phyloP scores from a whole-genome alignment of 2,888 invertebrate species.

The Salpingus planirostris region DNA sequence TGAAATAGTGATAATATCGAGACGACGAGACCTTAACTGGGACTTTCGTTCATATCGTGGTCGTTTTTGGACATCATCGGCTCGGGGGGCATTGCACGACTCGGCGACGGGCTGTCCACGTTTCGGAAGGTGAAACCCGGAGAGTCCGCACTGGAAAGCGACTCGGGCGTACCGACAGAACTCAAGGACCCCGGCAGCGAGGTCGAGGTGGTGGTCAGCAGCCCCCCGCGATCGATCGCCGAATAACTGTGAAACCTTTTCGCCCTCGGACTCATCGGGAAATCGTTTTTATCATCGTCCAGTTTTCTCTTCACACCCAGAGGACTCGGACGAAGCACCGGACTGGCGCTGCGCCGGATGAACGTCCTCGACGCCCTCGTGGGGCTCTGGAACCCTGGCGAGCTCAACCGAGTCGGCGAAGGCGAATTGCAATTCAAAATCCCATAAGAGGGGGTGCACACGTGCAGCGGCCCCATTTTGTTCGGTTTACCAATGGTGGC shows the following conservation, averaged over 20 bases:
- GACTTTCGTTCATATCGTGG: constrained; percentile 40
- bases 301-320: constrained; percentile 63
- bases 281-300: constrained; percentile 45
- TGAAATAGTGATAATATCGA: neutral
- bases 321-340: constrained; percentile 72
- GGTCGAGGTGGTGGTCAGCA: constrained; percentile 32
- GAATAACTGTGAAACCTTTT: constrained; percentile 41
- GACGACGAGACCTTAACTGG: constrained; percentile 29
- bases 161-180: constrained; percentile 53
- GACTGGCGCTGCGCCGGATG: constrained; percentile 78
- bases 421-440: constrained; percentile 36
- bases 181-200: constrained; percentile 48
- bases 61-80: constrained; percentile 37
- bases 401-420: constrained; percentile 34
- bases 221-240: constrained; percentile 8
- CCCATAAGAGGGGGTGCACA: constrained; percentile 40
- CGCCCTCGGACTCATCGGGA: constrained; percentile 37
- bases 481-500: constrained; percentile 31
- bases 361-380: constrained; percentile 63
- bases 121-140: constrained; percentile 45
- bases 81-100: constrained; percentile 35
- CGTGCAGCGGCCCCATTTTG: constrained; percentile 42
- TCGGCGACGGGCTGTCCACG: constrained; percentile 49
- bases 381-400: constrained; percentile 48
- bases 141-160: constrained; percentile 52